A percentile compares a stretch with the other conserved stretches of the same genome.
These are phyloP conservation scores for Sebastes hopkinsi DNA, from an alignment of 2,797 vertebrate genomes.

Conservation along the genomic window DNA sequence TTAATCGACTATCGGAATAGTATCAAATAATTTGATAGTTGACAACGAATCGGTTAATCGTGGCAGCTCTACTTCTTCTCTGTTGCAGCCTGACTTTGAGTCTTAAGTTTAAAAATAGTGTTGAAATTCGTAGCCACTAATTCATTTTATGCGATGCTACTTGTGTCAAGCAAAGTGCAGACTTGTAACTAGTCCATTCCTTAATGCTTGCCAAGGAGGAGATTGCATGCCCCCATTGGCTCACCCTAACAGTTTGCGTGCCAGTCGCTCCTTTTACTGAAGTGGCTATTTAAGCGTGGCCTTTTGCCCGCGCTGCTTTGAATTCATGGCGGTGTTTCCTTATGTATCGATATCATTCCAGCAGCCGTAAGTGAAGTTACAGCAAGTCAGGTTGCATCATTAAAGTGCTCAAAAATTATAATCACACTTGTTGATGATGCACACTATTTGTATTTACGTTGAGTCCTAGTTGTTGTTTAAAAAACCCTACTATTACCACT, in stretches of 20 bases:
- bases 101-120: background rate
- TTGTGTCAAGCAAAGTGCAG: constrained; percentile 15
- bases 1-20: no score
- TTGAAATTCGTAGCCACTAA: background rate
- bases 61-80: background rate
- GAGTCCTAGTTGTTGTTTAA: background rate
- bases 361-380: background rate
- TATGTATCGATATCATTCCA: background rate
- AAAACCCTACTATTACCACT: background rate
- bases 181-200: background rate
- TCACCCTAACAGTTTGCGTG: constrained; percentile 17
- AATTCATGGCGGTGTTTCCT: constrained; percentile 7
- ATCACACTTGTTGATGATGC: background rate
- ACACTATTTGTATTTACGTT: background rate
- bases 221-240: constrained; percentile 24
- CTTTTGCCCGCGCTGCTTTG: background rate
- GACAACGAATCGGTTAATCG: background rate
- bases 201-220: constrained; percentile 7
- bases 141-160: background rate
- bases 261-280: constrained; percentile 14
- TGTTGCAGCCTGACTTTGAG: background rate
- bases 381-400: background rate
- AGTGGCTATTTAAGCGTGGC: constrained; percentile 34
- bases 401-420: background rate
- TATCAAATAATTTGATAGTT: background rate